Evolutionary conservation across 2,888 invertebrate genomes (phyloP).

Genomic region (Sipha maydis): DNA sequence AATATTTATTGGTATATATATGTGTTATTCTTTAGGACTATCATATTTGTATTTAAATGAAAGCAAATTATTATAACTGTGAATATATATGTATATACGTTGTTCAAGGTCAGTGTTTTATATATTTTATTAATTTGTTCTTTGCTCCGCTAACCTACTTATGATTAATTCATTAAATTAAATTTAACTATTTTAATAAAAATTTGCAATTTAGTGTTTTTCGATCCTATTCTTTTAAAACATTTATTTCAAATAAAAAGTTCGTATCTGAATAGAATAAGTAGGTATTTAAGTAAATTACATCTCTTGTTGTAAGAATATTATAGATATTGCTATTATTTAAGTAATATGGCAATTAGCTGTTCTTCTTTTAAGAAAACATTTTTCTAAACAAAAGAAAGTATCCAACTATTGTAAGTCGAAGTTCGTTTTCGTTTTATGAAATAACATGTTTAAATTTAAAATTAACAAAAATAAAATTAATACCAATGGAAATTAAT

Average conservation of each 20-base stretch:
- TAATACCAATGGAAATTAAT: too few species aligned
- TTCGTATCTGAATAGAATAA: background rate
- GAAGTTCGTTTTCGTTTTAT: background rate
- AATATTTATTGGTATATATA: slow-evolving; percentile 10
- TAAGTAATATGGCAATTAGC: background rate
- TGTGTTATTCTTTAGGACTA: background rate
- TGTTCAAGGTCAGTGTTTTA: slow-evolving; percentile 36
- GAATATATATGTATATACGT: slow-evolving; percentile 13
- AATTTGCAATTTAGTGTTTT: background rate
- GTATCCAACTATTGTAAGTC: background rate
- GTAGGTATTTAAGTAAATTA: background rate
- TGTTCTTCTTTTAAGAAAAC: background rate
- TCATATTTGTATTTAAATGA: slow-evolving; percentile 24
- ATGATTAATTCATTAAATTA: background rate
- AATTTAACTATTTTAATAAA: too few species aligned
- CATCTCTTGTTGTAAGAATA: slow-evolving; percentile 26
- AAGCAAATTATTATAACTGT: slow-evolving; percentile 50
- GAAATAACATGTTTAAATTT: too few species aligned
- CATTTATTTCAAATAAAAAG: background rate
- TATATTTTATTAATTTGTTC: slow-evolving; percentile 9
- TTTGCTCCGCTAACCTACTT: slow-evolving; percentile 44
- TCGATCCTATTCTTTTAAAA: background rate
- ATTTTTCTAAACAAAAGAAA: slow-evolving; percentile 6
- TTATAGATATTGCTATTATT: background rate
- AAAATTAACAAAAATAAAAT: too few species aligned